phyloP scores from a whole-genome alignment of 2,888 invertebrate species.

The Microctonus brassicae region DNA sequence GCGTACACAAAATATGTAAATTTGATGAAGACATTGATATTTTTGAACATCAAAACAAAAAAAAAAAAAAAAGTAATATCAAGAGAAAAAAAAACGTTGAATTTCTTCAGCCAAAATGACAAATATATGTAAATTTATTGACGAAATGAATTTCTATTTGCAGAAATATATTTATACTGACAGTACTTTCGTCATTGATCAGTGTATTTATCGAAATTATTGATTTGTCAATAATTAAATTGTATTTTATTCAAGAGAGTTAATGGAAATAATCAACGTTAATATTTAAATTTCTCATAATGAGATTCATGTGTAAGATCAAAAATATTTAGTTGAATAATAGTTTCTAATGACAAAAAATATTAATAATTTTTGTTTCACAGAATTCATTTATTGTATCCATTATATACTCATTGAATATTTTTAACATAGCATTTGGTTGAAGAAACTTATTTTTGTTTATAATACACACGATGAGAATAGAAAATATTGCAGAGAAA shows the following conservation, averaged over 20 bases:
- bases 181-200: not conserved
- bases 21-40: not conserved
- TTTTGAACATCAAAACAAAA: too few relatives aligned
- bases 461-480: not conserved
- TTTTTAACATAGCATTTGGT: not conserved
- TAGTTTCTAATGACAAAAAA: too few relatives aligned
- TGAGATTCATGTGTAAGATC: not conserved
- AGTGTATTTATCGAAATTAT: too few relatives aligned
- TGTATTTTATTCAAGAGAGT: not conserved
- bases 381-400: not conserved
- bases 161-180: not conserved
- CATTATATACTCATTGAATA: not conserved
- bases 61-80: not conserved
- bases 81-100: too few relatives aligned
- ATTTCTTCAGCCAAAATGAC: not conserved
- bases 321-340: not conserved
- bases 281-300: not conserved
- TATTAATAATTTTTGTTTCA: too few relatives aligned
- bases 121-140: not conserved
- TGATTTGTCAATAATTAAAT: not conserved
- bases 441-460: not conserved
- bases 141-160: not conserved
- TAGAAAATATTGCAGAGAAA: conserved; percentile 26
- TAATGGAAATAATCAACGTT: not conserved
- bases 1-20: not conserved